Percentiles rank a stretch among this genome's conserved stretches.
Conservation (phyloP, 1,140 invertebrate genomes). For the Harpegnathos saltator region DNA sequence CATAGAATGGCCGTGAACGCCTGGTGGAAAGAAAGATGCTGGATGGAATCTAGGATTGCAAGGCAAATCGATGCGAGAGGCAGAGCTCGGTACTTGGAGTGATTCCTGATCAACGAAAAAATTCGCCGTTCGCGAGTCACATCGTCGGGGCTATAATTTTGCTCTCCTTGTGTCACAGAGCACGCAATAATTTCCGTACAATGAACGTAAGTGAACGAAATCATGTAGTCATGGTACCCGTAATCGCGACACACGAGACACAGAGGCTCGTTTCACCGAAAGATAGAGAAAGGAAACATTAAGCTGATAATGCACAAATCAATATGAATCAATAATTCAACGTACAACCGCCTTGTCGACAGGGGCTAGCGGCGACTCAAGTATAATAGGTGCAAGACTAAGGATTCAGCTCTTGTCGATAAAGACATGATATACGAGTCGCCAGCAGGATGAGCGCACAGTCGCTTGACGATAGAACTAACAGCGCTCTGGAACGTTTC, state of each 20-base stretch:
- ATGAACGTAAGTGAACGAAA: too few relatives aligned
- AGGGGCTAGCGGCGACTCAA: constrained; percentile 2
- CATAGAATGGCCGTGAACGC: constrained; percentile 80
- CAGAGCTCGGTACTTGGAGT: too few relatives aligned
- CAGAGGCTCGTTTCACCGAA: background rate
- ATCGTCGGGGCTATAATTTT: too few relatives aligned
- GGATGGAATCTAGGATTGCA: constrained; percentile 76
- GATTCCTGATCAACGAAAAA: too few relatives aligned
- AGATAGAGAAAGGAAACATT: background rate
- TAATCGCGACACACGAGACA: background rate
- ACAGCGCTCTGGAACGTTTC: background rate
- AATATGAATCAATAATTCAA: constrained; percentile 45
- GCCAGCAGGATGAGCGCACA: background rate
- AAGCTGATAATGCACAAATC: constrained; percentile 35
- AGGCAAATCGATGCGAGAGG: constrained; percentile 43
- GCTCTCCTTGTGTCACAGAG: too few relatives aligned
- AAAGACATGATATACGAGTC: constrained; percentile 1
- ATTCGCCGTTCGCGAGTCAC: too few relatives aligned
- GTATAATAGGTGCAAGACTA: constrained; percentile 33
- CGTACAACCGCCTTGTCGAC: background rate
- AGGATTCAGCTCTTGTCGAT: constrained; percentile 4
- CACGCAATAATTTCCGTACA: background rate
- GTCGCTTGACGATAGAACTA: constrained; percentile 16
- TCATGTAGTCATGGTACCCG: background rate
- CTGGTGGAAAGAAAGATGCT: constrained; percentile 79